Evolutionary conservation across 2,888 invertebrate genomes (phyloP).

Genomic region (Agonopterix heracliana): DNA sequence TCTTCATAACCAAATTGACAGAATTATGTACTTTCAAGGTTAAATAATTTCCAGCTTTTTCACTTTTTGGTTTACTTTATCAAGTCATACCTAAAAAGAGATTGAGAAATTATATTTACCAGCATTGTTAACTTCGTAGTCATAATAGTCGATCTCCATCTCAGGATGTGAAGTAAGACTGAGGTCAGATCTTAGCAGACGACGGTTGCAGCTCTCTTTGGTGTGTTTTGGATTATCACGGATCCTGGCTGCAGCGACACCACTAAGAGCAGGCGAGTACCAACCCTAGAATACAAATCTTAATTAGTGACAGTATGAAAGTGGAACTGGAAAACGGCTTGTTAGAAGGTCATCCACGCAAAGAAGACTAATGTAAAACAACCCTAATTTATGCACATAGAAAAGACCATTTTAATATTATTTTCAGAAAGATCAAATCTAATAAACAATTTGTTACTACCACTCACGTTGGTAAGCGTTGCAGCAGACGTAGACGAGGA

Average conservation of each 20-base stretch:
- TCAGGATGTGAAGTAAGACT: conserved; percentile 86
- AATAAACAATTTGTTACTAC: too few relatives aligned
- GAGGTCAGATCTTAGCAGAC: conserved; percentile 82
- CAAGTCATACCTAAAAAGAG: too few relatives aligned
- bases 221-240: conserved; percentile 83
- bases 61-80: too few relatives aligned
- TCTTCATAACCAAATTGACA: too few relatives aligned
- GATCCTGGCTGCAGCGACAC: conserved; percentile 80
- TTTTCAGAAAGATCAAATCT: too few relatives aligned
- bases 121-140: conserved; percentile 89
- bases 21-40: too few relatives aligned
- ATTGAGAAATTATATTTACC: conserved; percentile 33
- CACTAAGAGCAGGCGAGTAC: conserved; percentile 82
- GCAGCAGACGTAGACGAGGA: conserved; percentile 73
- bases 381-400: too few relatives aligned
- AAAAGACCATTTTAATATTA: too few relatives aligned
- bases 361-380: too few relatives aligned
- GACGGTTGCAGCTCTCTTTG: conserved; percentile 86
- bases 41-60: too few relatives aligned
- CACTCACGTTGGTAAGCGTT: conserved; percentile 79
- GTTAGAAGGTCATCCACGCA: background rate
- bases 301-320: background rate
- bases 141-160: conserved; percentile 91
- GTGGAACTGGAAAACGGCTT: background rate
- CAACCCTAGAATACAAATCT: conserved; percentile 74